Conservation (phyloP, 2,797 vertebrate species). For the Bovichtus diacanthus region DNA sequence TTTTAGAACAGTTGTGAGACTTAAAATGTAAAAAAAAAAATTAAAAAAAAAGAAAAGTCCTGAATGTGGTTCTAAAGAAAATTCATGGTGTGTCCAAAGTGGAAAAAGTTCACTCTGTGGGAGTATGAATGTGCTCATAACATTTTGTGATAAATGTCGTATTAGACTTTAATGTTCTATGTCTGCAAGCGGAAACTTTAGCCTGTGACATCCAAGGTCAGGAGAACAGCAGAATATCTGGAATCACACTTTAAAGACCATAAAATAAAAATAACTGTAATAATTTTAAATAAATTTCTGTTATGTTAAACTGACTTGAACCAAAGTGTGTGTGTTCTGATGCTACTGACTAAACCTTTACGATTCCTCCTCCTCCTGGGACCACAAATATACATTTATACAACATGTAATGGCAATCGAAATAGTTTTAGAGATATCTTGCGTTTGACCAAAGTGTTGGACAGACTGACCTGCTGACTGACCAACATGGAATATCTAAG, state of each 20-base stretch:
- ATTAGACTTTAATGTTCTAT: not conserved
- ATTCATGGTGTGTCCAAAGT: not conserved
- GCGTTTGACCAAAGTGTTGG: not conserved
- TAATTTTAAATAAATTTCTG: not conserved
- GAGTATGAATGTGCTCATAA: not conserved
- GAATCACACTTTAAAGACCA: not conserved
- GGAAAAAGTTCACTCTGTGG: not conserved
- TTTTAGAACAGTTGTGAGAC: not conserved
- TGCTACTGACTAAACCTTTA: not conserved
- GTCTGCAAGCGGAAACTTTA: not conserved
- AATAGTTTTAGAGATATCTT: not conserved
- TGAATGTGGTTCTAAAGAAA: not conserved
- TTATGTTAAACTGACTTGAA: not conserved
- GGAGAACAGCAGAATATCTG: not conserved
- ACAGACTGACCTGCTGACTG: not conserved
- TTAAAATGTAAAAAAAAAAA: not conserved
- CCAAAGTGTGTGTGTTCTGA: not conserved
- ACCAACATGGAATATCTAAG: not conserved
- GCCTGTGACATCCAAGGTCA: constrained; percentile 7
- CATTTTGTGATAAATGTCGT: not conserved
- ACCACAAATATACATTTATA: not conserved
- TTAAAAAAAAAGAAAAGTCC: no score
- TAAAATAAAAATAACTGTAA: no score
- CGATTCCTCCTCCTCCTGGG: not conserved
- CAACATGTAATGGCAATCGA: not conserved